These are phyloP conservation scores for Coptotermes formosanus DNA, from an alignment of 1,140 invertebrate species.

Conservation along the genomic window DNA sequence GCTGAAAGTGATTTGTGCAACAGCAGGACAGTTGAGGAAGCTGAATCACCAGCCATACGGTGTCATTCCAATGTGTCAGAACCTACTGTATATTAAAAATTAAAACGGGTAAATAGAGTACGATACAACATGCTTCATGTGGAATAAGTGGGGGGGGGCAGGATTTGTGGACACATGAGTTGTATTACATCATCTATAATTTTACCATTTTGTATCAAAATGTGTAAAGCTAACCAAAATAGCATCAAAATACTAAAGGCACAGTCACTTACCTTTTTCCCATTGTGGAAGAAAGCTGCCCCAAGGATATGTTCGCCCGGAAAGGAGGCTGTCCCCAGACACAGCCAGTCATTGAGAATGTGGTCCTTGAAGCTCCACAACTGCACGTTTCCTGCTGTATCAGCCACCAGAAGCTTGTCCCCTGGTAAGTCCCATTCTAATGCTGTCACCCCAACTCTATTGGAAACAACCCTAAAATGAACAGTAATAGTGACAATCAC, in stretches of 20 bases:
- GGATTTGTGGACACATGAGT: too few relatives aligned
- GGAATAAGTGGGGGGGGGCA: too few relatives aligned
- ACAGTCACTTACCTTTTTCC: constrained; percentile 61
- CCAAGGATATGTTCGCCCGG: constrained; percentile 77
- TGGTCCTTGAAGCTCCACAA: constrained; percentile 77
- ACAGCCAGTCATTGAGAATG: constrained; percentile 76
- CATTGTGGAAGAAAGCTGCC: constrained; percentile 81
- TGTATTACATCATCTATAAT: too few relatives aligned
- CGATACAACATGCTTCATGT: too few relatives aligned
- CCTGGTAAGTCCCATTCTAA: constrained; percentile 84
- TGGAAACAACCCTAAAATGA: constrained; percentile 69
- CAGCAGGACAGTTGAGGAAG: too few relatives aligned
- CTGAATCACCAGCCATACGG: too few relatives aligned
- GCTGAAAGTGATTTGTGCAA: too few relatives aligned
- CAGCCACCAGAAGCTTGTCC: constrained; percentile 72
- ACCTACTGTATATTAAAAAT: too few relatives aligned
- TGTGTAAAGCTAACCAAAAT: too few relatives aligned
- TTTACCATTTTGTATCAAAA: background rate
- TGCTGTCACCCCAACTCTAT: constrained; percentile 62
- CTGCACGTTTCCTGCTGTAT: constrained; percentile 69
- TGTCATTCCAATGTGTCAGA: too few relatives aligned
- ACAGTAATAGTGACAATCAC: too few relatives aligned
- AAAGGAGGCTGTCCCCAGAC: constrained; percentile 49
- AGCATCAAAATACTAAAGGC: background rate
- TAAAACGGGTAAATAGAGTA: too few relatives aligned